Percentiles rank a stretch among this genome's conserved stretches.
phyloP scores from a whole-genome alignment of 2,113 vertebrate genomes.

The Speoplatyrhinus poulsoni region DNA sequence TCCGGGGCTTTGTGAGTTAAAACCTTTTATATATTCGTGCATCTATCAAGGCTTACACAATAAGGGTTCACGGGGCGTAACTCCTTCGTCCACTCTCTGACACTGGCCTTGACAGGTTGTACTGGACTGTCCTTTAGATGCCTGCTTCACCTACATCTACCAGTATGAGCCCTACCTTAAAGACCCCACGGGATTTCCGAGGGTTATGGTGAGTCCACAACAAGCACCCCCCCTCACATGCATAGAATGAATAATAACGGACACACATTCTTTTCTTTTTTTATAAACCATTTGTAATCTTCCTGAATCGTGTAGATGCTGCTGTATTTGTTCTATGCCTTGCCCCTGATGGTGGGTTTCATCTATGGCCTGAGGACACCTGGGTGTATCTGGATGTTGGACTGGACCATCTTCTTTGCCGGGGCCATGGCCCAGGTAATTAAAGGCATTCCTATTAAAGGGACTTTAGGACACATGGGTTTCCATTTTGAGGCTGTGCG shows the following conservation, averaged over 20 bases:
- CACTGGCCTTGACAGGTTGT: slow-evolving; percentile 76
- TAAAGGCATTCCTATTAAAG: not conserved
- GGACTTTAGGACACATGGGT: too few relatives aligned
- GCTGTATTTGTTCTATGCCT: slow-evolving; percentile 84
- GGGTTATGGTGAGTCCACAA: slow-evolving; percentile 81
- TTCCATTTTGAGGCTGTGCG: too few relatives aligned
- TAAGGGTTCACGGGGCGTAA: not conserved
- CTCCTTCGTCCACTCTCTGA: not conserved
- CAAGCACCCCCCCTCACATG: not conserved
- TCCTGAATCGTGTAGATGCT: slow-evolving; percentile 81
- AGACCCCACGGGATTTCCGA: slow-evolving; percentile 89
- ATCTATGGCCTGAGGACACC: slow-evolving; percentile 81
- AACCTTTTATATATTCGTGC: not conserved
- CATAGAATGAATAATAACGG: not conserved
- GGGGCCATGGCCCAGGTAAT: slow-evolving; percentile 88
- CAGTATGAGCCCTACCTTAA: slow-evolving; percentile 92
- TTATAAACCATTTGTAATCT: not conserved
- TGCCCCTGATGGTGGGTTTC: slow-evolving; percentile 81
- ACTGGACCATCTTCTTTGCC: slow-evolving; percentile 86
- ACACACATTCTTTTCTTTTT: not conserved
- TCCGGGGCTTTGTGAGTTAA: slow-evolving; percentile 87
- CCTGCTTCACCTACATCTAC: slow-evolving; percentile 89
- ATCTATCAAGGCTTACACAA: not conserved
- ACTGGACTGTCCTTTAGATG: slow-evolving; percentile 86
- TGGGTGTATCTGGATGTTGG: slow-evolving; percentile 89